Evolutionary conservation across 1,140 invertebrate species (phyloP).

Genomic region (Cydia splendana): DNA sequence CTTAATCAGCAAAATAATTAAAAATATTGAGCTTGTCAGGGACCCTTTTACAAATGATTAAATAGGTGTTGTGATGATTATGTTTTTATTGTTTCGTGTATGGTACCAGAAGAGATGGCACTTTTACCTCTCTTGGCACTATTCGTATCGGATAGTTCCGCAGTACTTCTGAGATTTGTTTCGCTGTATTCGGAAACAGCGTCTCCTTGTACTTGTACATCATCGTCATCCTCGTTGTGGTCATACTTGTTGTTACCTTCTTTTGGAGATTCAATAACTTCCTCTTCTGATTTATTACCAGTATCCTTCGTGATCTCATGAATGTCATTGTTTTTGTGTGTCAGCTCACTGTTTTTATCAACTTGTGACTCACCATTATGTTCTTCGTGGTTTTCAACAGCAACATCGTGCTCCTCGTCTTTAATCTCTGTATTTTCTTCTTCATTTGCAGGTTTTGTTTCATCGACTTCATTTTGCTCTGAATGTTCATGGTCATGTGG

Average conservation of each 20-base stretch:
- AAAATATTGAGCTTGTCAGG: slow-evolving; percentile 76
- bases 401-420: slow-evolving; percentile 31
- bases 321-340: slow-evolving; percentile 38
- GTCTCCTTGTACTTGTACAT: slow-evolving; percentile 71
- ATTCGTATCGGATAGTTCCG: slow-evolving; percentile 64
- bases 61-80: slow-evolving; percentile 52
- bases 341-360: slow-evolving; percentile 36
- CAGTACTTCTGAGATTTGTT: slow-evolving; percentile 60
- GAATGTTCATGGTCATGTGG: slow-evolving; percentile 30
- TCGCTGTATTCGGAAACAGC: slow-evolving; percentile 72
- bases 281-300: slow-evolving; percentile 42
- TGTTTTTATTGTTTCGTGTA: slow-evolving; percentile 68
- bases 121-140: slow-evolving; percentile 68
- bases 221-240: slow-evolving; percentile 72
- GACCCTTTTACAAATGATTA: slow-evolving; percentile 63
- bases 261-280: slow-evolving; percentile 43
- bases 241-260: slow-evolving; percentile 66
- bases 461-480: slow-evolving; percentile 33
- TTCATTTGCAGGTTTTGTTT: slow-evolving; percentile 35
- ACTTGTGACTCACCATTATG: slow-evolving; percentile 36
- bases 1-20: slow-evolving; percentile 78
- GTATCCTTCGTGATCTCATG: slow-evolving; percentile 34
- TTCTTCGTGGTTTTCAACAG: slow-evolving; percentile 42
- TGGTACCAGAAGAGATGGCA: slow-evolving; percentile 67
- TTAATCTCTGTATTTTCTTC: slow-evolving; percentile 34